Evolutionary conservation across 2,113 vertebrate species (phyloP), one percentile per base, ranked within the genome.

Genomic region (Rhynchomys soricoides): DNA sequence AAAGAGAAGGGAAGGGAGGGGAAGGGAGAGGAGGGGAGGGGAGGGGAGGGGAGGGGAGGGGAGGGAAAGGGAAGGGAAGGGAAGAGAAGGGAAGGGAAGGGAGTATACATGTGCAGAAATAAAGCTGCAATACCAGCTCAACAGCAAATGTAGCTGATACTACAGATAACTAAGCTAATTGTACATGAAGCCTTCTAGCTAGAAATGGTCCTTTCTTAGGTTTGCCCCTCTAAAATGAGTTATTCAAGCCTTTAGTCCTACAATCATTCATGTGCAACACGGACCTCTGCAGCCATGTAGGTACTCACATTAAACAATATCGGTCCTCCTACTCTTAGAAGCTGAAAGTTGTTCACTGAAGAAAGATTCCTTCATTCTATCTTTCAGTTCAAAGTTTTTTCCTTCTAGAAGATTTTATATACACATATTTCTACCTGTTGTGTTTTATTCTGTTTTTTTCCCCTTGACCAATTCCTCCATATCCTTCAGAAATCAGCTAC

Each of bases 401-500:
- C 4, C 19, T 37, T 82, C 43, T 74, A 93, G 82, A 95, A 86
- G 89, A 48, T 66, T 73, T 89, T 50, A 92, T n/a, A 31, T 37
- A 52, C 37, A 48, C 91, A 12, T 90, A 82, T 59, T 86, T 82
- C 24, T 89, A 45, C 19, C 43, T 89, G 10, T 59, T 93, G 68
- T 64, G n/a, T 40, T 91, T 95, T 78, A 12, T 22, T 37, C 11
- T 73, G 57, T 17, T 21, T 79, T 95, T 86, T 86, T 55, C 13
- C 15, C 13, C 50, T 59, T 31, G 15, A 19, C 24, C 75, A 43
- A 89, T 57, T 91, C 50, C 91, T 82, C 31, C 31, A 40, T 3
- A 86, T 86, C 52, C 64, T 93, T 93, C 74, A 92, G 79, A 93
- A 92, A 92, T 78, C 43, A 87, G 17, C 74, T 95, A 86, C 93